Percentiles rank a stretch among this genome's conserved stretches.
Evolutionary conservation across 2,113 vertebrate genomes (phyloP).

Genomic region (Erythrocercus mccallii): DNA sequence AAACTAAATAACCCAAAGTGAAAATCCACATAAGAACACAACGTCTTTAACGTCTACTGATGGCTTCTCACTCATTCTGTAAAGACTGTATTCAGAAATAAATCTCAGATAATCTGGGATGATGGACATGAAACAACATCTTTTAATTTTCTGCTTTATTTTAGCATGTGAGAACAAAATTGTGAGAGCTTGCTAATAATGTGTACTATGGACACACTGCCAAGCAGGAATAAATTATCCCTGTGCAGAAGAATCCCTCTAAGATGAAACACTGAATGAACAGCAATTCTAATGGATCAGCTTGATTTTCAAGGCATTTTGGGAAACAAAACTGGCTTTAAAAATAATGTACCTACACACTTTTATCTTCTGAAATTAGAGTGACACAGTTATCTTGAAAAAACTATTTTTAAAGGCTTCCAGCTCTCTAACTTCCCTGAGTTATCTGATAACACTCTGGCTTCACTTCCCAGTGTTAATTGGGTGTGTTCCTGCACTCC

Average conservation of each 20-base stretch:
- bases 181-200: background rate
- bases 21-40: conserved; percentile 11
- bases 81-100: background rate
- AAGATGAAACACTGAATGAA: background rate
- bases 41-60: background rate
- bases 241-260: background rate
- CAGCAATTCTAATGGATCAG: background rate
- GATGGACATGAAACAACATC: background rate
- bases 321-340: background rate
- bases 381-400: background rate
- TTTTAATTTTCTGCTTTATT: background rate
- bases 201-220: background rate
- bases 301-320: background rate
- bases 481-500: background rate
- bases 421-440: background rate
- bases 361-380: background rate
- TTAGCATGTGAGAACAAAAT: background rate
- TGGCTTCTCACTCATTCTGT: background rate
- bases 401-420: background rate
- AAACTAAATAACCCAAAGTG: background rate
- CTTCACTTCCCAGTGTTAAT: background rate
- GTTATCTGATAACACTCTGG: background rate
- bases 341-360: background rate
- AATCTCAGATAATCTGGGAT: background rate
- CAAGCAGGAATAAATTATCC: background rate